phyloP scores from a whole-genome alignment of 2,888 invertebrate species.

The Patella depressa region DNA sequence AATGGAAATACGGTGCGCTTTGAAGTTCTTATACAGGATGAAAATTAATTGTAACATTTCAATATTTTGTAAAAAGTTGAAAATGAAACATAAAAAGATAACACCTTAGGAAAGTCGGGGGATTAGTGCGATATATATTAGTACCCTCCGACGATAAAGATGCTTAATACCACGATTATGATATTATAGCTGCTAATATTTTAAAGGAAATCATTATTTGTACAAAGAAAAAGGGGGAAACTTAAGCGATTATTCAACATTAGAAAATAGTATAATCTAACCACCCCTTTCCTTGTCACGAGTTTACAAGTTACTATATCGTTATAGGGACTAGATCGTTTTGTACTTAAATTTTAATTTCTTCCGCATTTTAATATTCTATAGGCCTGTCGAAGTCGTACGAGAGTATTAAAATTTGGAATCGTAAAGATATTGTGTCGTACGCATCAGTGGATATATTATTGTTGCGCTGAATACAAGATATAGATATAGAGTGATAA shows the following conservation, averaged over 20 bases:
- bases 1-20: too few relatives aligned
- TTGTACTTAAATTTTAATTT: too few relatives aligned
- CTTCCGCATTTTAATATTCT: too few relatives aligned
- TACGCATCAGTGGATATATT: not conserved
- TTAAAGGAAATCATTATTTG: constrained; percentile 7
- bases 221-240: constrained; percentile 6
- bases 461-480: too few relatives aligned
- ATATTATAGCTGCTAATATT: not conserved
- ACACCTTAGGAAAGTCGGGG: not conserved
- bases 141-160: constrained; percentile 3
- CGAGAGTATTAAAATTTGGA: too few relatives aligned
- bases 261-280: not conserved
- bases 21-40: too few relatives aligned
- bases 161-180: not conserved
- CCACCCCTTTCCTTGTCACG: not conserved
- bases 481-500: too few relatives aligned
- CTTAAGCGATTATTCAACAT: not conserved
- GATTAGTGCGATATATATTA: not conserved
- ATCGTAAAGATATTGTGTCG: too few relatives aligned
- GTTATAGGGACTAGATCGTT: too few relatives aligned
- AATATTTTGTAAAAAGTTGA: too few relatives aligned
- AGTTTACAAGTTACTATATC: not conserved
- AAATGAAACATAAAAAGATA: not conserved
- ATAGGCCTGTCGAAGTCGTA: too few relatives aligned
- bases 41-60: too few relatives aligned